A percentile compares a stretch with the other conserved stretches of the same genome.
These are phyloP conservation scores for Macquaria ambigua DNA, from an alignment of 2,113 vertebrate species.

Conservation along the genomic window DNA sequence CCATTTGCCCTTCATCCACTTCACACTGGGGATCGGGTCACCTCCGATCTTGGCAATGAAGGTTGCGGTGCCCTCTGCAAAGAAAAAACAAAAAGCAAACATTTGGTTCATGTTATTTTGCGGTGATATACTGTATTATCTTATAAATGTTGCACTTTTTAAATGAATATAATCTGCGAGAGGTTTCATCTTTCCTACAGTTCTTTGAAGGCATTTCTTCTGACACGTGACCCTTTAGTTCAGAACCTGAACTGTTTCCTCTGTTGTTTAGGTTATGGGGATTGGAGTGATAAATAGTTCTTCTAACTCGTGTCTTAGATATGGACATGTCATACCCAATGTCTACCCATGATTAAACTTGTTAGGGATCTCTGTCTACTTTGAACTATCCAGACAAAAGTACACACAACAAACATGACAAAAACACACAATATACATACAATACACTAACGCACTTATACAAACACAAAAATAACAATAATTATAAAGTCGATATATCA, in stretches of 20 bases:
- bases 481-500: no score
- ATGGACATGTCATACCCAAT: background rate
- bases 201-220: background rate
- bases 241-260: background rate
- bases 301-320: background rate
- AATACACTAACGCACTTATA: no score
- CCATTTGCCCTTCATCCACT: conserved; percentile 99
- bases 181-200: background rate
- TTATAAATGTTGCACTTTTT: no score
- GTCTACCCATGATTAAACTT: background rate
- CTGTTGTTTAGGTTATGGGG: background rate
- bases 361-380: no score
- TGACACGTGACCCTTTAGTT: background rate
- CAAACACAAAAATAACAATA: no score
- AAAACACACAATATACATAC: no score
- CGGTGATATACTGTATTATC: background rate
- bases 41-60: conserved; percentile 97
- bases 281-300: background rate
- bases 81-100: background rate
- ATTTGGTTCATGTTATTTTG: no score
- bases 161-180: background rate
- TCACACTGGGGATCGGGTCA: conserved; percentile 95
- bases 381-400: no score
- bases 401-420: no score
- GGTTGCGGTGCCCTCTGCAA: conserved; percentile 91